Base-by-base conservation (phyloP, 2,888 invertebrate genomes). In the Coleophora deauratella region DNA sequence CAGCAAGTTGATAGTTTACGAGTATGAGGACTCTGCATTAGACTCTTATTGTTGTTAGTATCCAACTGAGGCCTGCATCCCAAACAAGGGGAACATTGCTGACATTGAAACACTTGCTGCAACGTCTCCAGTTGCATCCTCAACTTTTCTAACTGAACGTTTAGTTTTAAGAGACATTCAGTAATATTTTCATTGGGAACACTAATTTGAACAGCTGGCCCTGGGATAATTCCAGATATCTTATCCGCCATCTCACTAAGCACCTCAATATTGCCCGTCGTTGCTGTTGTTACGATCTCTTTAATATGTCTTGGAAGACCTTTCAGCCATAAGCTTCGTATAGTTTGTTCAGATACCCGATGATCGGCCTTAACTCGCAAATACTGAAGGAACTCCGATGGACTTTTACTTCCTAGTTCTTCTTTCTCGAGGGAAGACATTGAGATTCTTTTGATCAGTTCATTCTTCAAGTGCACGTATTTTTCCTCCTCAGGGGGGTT, bases 341-440 rank as follows among this genome's bases (percentile, higher is more conserved):
- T 14, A 33, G 35, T 30, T 3, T 33, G 27, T 36, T 39, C 36
- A 7, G 39, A 11, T 11, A 43, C 36, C 27, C 32, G 27, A 6
- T 31, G 21, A 36, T 39, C 39, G 4, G 43, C 43, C 21, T 35
- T 43, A 12, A 11, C 15, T 12, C 12, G 15, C 2, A 43, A 35
- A 30, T 39, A 27, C 27, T 33, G 11, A 6, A 36, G 12, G 11
- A 39, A 43, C 12, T 39, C 36, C 2, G 43, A 43, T 10, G 43
- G 43, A 14, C 34, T 38, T 35, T 9, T 40, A 3, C 27, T 11
- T 21, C 35, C 37, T 3, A 40, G 12, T 14, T 27, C 27, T 34
- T 40, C 40, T 27, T 40, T 43, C 15, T 43, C 32, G n/a, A 43
- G 9, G 21, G 37, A 11, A 9, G 34, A 7, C n/a, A 43, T 35